Conservation (phyloP, 2,888 invertebrate species). For the Platerodrilus igneus region DNA sequence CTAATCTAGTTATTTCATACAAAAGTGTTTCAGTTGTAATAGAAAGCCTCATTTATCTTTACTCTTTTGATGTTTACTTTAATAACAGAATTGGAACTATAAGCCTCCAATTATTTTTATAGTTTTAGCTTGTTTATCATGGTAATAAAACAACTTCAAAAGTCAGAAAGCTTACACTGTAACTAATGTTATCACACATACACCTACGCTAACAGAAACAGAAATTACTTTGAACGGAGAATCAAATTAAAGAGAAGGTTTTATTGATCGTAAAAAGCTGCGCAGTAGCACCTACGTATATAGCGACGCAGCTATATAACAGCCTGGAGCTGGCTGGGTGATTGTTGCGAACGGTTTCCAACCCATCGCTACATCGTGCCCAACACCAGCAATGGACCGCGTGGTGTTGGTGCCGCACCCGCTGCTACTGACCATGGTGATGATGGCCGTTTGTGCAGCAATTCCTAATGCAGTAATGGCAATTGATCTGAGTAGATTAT, state of each 20-base stretch:
- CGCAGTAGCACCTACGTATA: slow-evolving; percentile 33
- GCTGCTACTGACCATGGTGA: slow-evolving; percentile 47
- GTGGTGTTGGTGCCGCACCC: slow-evolving; percentile 44
- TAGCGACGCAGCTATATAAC: slow-evolving; percentile 31
- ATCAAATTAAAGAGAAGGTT: slow-evolving; percentile 3
- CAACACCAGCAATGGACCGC: slow-evolving; percentile 45
- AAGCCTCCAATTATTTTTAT: too few relatives aligned
- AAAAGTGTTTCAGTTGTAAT: too few relatives aligned
- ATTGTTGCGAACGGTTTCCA: slow-evolving; percentile 39
- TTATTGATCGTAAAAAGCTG: slow-evolving; percentile 39
- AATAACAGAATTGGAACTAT: too few relatives aligned
- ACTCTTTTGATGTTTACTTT: too few relatives aligned
- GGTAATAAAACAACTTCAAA: too few relatives aligned
- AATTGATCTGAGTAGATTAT: slow-evolving; percentile 76
- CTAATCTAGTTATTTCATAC: too few relatives aligned
- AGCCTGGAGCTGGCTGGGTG: slow-evolving; percentile 34
- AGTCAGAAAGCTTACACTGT: too few relatives aligned
- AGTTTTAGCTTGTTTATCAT: too few relatives aligned
- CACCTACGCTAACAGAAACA: too few relatives aligned
- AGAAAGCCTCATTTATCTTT: too few relatives aligned
- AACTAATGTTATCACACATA: too few relatives aligned
- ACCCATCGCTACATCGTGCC: slow-evolving; percentile 38
- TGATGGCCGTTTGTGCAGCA: slow-evolving; percentile 60
- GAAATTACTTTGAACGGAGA: too few relatives aligned
- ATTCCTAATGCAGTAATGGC: slow-evolving; percentile 64